Evolutionary conservation across 1,140 invertebrate genomes (phyloP).

Genomic region (Thaumatotibia leucotreta): DNA sequence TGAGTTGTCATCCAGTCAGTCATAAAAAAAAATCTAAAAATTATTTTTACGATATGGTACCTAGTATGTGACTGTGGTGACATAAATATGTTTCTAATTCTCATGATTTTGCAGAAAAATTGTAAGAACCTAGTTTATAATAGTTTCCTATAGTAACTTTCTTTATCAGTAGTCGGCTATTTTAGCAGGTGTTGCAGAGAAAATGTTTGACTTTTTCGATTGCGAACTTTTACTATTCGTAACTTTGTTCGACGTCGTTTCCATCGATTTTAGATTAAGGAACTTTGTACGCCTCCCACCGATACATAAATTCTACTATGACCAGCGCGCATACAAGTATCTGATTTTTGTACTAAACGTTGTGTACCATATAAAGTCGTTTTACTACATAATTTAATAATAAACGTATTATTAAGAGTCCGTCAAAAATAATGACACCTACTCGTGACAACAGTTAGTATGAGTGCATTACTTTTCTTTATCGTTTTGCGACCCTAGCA

Average conservation of each 20-base stretch:
- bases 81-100: too few species aligned
- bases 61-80: too few species aligned
- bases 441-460: too few species aligned
- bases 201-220: slow-evolving; percentile 59
- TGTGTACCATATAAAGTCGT: too few species aligned
- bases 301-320: slow-evolving; percentile 6
- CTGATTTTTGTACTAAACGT: neutral
- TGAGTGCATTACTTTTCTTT: too few species aligned
- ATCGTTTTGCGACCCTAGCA: too few species aligned
- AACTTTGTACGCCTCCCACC: slow-evolving; percentile 59
- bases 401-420: too few species aligned
- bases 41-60: too few species aligned
- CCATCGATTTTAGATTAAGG: slow-evolving; percentile 74
- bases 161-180: slow-evolving; percentile 58
- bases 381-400: too few species aligned
- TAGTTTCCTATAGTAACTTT: neutral
- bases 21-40: too few species aligned
- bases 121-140: neutral
- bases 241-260: slow-evolving; percentile 65
- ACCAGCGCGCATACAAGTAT: neutral
- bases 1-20: too few species aligned
- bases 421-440: too few species aligned
- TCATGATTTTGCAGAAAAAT: neutral
- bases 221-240: slow-evolving; percentile 64
- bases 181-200: slow-evolving; percentile 63